A percentile compares a stretch with the other conserved stretches of the same genome.
phyloP scores from a whole-genome alignment of 2,888 invertebrate species.

The Drosophila multiciliata region DNA sequence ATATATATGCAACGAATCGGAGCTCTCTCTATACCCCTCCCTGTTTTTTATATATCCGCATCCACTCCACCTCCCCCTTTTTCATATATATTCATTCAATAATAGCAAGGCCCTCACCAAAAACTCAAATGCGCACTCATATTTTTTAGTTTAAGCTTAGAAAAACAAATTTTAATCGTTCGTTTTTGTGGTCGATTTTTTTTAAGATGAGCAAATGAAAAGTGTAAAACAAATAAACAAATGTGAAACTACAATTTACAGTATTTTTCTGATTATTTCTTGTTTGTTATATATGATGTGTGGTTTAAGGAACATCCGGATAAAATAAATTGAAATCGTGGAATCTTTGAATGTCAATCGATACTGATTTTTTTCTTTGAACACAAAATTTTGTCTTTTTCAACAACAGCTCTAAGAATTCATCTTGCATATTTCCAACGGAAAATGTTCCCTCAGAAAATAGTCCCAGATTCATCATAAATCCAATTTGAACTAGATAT shows the following conservation, averaged over 20 bases:
- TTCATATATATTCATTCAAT: background rate
- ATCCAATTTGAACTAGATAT: background rate
- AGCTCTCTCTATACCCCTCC: background rate
- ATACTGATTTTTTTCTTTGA: background rate
- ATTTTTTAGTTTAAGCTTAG: conserved; percentile 27
- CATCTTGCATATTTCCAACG: background rate
- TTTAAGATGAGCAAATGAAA: conserved; percentile 51
- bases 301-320: too few relatives aligned
- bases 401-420: background rate
- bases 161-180: conserved; percentile 35
- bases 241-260: conserved; percentile 64
- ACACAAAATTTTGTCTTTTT: background rate
- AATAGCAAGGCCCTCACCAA: background rate
- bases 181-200: conserved; percentile 58
- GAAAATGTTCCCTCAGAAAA: background rate
- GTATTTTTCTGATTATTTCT: background rate
- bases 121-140: conserved; percentile 7
- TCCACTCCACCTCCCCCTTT: background rate
- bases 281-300: background rate
- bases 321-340: background rate
- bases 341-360: background rate
- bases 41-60: background rate
- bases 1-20: background rate
- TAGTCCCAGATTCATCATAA: background rate
- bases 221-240: conserved; percentile 31